Conservation (phyloP, 1,140 invertebrate genomes). For the Hestina assimilis region DNA sequence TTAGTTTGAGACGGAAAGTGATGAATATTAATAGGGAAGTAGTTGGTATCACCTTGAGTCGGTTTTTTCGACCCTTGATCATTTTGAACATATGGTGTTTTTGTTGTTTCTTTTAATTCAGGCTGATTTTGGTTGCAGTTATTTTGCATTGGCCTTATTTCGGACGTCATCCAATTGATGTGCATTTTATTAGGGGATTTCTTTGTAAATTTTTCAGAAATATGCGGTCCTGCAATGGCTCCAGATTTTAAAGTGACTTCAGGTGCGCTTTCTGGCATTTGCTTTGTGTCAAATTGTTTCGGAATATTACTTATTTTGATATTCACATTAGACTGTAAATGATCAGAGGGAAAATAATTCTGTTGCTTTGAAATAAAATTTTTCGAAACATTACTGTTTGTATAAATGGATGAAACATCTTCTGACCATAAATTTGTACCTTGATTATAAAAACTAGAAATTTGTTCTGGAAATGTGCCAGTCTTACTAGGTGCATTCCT, state of each 20-base stretch:
- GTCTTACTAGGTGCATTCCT: slow-evolving; percentile 51
- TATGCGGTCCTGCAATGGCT: slow-evolving; percentile 31
- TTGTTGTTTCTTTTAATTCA: slow-evolving; percentile 54
- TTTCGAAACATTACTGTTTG: slow-evolving; percentile 51
- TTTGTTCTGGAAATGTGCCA: slow-evolving; percentile 54
- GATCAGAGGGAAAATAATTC: slow-evolving; percentile 51
- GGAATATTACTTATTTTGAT: slow-evolving; percentile 32
- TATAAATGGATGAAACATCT: slow-evolving; percentile 58
- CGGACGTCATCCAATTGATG: slow-evolving; percentile 75
- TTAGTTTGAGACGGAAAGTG: slow-evolving; percentile 56
- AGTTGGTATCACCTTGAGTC: slow-evolving; percentile 54
- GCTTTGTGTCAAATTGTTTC: slow-evolving; percentile 56
- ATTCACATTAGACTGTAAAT: slow-evolving; percentile 40
- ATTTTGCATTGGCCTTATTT: slow-evolving; percentile 62
- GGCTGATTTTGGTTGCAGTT: slow-evolving; percentile 44
- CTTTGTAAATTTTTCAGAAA: slow-evolving; percentile 64
- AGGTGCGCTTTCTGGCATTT: slow-evolving; percentile 32
- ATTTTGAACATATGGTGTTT: slow-evolving; percentile 45
- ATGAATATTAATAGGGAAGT: slow-evolving; percentile 68
- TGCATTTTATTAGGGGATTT: slow-evolving; percentile 72
- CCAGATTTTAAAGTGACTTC: slow-evolving; percentile 37
- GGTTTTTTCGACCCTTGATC: slow-evolving; percentile 53
- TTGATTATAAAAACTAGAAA: slow-evolving; percentile 68
- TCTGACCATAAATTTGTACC: slow-evolving; percentile 65
- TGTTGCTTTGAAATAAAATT: slow-evolving; percentile 50